phyloP scores from a whole-genome alignment of 2,888 invertebrate genomes.

The Catonia carolina region DNA sequence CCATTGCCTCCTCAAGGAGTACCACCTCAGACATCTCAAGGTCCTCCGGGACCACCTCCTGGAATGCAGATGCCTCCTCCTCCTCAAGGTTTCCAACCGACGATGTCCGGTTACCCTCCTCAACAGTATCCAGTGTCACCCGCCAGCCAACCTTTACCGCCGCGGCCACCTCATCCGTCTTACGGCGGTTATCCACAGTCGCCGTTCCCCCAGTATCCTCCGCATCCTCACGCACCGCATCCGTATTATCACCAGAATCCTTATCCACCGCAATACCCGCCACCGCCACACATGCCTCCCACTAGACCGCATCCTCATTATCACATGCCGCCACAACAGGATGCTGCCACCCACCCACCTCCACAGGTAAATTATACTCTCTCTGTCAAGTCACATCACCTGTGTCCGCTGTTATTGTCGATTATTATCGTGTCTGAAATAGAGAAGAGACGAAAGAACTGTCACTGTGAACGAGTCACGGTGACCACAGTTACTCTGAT shows the following conservation, averaged over 20 bases:
- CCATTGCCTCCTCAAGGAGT: slow-evolving; percentile 18
- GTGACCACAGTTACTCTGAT: no score
- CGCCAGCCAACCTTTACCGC: slow-evolving; percentile 43
- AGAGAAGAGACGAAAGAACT: no score
- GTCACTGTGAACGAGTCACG: no score
- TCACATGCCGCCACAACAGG: slow-evolving; percentile 22
- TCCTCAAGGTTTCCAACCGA: slow-evolving; percentile 29
- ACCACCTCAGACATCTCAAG: slow-evolving; percentile 17
- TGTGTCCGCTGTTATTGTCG: no score
- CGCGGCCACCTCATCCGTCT: slow-evolving; percentile 50
- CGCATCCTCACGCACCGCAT: slow-evolving; percentile 49
- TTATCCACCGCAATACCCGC: slow-evolving; percentile 25
- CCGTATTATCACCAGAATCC: slow-evolving; percentile 30
- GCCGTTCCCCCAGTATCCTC: slow-evolving; percentile 50
- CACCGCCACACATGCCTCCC: slow-evolving; percentile 22
- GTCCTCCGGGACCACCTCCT: slow-evolving; percentile 26
- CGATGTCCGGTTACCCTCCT: slow-evolving; percentile 50
- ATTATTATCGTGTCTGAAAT: no score
- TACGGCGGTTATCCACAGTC: slow-evolving; percentile 44
- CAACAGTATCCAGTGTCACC: slow-evolving; percentile 44
- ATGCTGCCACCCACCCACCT: no score
- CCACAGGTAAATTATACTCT: no score
- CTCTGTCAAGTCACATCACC: no score
- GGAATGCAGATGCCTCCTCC: slow-evolving; percentile 26
- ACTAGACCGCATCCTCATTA: slow-evolving; percentile 25